Conservation (phyloP, 2,797 vertebrate species). For the Epinephelus coioides region DNA sequence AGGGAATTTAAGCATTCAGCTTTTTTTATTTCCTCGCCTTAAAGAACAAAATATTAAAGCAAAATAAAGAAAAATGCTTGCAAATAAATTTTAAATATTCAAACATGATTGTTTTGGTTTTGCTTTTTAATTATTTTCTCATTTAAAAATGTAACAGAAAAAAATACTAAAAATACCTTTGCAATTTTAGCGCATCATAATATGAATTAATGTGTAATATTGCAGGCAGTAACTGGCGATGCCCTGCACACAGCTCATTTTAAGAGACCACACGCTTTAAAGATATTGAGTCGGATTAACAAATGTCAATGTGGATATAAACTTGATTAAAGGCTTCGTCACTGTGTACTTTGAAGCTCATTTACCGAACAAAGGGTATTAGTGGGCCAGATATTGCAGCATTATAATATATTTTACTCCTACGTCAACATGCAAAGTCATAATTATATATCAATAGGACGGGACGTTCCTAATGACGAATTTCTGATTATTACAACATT, state of each 20-base stretch:
- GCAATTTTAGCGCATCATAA: conserved; percentile 10
- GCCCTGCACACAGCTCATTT: conserved; percentile 44
- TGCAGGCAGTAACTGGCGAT: conserved; percentile 12
- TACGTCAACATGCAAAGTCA: conserved; percentile 35
- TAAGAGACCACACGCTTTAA: conserved; percentile 46
- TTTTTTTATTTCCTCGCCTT: conserved; percentile 39
- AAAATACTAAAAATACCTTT: neutral
- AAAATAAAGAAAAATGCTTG: conserved; percentile 7
- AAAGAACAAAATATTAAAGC: conserved; percentile 29
- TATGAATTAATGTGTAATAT: conserved; percentile 25
- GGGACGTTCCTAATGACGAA: no score
- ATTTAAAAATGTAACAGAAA: conserved; percentile 2
- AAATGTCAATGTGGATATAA: conserved; percentile 77
- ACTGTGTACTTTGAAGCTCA: conserved; percentile 74
- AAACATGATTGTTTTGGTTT: neutral
- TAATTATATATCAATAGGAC: neutral
- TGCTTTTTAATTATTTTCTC: neutral
- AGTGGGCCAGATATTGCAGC: conserved; percentile 45
- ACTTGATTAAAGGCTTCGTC: conserved; percentile 76
- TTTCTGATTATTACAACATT: no score
- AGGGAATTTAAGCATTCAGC: conserved; percentile 47
- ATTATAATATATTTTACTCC: conserved; percentile 43
- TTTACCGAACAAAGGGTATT: conserved; percentile 33
- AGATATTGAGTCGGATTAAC: conserved; percentile 73
- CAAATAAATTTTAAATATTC: neutral